Evolutionary conservation across 2,113 vertebrate genomes (phyloP), one percentile per base, ranked within the genome.

Genomic region (Sporophila hypoxantha): DNA sequence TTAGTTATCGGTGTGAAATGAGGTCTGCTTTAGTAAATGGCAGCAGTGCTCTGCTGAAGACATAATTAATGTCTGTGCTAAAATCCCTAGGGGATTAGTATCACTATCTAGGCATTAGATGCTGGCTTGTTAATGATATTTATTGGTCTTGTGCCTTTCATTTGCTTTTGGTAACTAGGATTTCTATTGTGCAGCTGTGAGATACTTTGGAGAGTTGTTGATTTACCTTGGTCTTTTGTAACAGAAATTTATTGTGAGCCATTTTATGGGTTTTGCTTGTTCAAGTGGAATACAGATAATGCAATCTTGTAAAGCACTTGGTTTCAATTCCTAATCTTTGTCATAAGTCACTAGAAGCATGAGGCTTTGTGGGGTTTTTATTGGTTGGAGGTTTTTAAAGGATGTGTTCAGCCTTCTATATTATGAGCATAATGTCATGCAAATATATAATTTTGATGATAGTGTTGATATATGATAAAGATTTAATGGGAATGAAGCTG

Each of bases 241-340:
- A 79, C 22, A 78, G 41, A 84, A 87, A 89, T 85, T 70, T 94
- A 91, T 65, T 46, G 37, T 69, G 26, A 87, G 22, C 12, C 53
- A 8, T 34, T 88, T 90, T 88, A 94, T 66, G 34, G 71, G 46
- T 93, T 95, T 82, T 84, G 29, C 41, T 92, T 82, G 32, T 76
- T 89, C 62, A 87, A 69, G 55, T 79, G 59, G 59, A 87, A 82
- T 62, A 85, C 60, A 79, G 68, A 84, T 61, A 82, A 73, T 60
- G 47, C n/a, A 81, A 12, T 88, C 65, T 74, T 69, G 20, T 75
- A 88, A 93, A 88, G 34, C 25, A 49, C 14, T 68, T 61, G 55
- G 14, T 84, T 93, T 78, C 57, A 84, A 37, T 44, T 87, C 50
- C 21, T 79, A 73, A 84, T 75, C 62, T 84, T 61, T 71, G 53